These are phyloP conservation scores for Sorex fumeus DNA, from an alignment of 2,113 vertebrate genomes.

Conservation along the genomic window DNA sequence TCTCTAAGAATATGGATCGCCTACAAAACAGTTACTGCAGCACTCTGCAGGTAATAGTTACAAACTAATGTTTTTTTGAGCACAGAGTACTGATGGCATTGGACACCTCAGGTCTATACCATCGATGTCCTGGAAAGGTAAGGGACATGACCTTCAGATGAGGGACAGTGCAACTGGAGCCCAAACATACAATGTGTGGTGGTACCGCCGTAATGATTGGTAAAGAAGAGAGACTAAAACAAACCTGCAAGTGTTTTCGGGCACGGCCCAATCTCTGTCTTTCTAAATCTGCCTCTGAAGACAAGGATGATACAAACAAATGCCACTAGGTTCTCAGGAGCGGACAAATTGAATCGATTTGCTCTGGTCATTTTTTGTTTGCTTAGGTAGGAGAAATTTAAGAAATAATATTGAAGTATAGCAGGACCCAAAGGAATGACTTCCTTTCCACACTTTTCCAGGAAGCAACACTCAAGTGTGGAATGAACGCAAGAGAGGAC, in stretches of 20 bases:
- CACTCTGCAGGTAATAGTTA: not conserved
- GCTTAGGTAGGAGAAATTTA: not conserved
- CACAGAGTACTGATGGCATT: not conserved
- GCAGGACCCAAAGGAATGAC: not conserved
- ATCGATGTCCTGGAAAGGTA: not conserved
- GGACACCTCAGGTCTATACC: not conserved
- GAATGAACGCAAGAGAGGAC: not conserved
- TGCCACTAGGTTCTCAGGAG: not conserved
- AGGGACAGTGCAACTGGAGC: not conserved
- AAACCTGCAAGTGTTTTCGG: not conserved
- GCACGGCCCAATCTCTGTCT: not conserved
- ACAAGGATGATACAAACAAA: not conserved
- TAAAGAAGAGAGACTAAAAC: not conserved
- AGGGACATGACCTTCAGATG: not conserved
- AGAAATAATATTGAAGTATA: not conserved
- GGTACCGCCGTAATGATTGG: not conserved
- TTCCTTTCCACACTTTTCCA: not conserved
- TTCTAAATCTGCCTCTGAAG: not conserved
- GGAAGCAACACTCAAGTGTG: not conserved
- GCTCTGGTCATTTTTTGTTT: not conserved
- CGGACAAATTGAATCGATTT: not conserved
- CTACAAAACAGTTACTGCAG: not conserved
- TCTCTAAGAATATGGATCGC: not conserved
- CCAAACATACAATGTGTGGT: not conserved
- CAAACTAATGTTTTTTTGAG: not conserved